Base-by-base conservation (phyloP, 1,140 invertebrate genomes). In the Meloidogyne floridensis region DNA sequence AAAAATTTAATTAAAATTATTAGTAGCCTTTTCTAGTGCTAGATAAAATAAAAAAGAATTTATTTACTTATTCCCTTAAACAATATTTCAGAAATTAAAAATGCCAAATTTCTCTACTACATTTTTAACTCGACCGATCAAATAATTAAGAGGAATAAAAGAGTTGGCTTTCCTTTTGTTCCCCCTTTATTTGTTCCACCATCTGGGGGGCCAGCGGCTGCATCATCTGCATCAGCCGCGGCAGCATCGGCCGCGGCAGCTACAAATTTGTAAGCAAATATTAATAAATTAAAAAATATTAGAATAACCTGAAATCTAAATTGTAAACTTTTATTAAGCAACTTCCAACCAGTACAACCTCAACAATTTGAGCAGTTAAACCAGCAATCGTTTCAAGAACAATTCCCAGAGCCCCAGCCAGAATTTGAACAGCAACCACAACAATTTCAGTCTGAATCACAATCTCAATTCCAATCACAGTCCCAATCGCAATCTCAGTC, bases 291-390 rank as follows among this genome's bases (percentile, higher is more conserved):
- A 9, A 54, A 54, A 10, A 47, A 54, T 54, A 54, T 54, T 54
- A 54, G 8, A 10, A 32, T 32, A 32, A 32, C 32, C 32, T 32
- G 32, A 32, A 32, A 32, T 54, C 2, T 54, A 54, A 54, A 54
- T 54, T 3, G n/a, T 65, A 65, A n/a, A 65, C 15, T n/a, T n/a
- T 65, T 47, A 8, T 59, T n/a, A 65, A 65, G n/a, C n/a, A 65
- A 65, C n/a, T 65, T n/a, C 59, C 59, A 65, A 65, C 59, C 59
- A 3, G 11, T 15, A 59, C 56, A 59, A 59, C 11, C 4, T 65
- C 59, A 65, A 65, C 59, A 65, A 65, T 65, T n/a, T 65, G 59
- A 65, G n/a, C 59, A 65, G n/a, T 65, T n/a, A 5, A 65, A 65
- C n/a, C 59, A 65, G 7, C 15, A n/a, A 18, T n/a, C 59, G n/a